Evolutionary conservation across 2,113 vertebrate species (phyloP).

Genomic region (Choloepus hoffmanni): DNA sequence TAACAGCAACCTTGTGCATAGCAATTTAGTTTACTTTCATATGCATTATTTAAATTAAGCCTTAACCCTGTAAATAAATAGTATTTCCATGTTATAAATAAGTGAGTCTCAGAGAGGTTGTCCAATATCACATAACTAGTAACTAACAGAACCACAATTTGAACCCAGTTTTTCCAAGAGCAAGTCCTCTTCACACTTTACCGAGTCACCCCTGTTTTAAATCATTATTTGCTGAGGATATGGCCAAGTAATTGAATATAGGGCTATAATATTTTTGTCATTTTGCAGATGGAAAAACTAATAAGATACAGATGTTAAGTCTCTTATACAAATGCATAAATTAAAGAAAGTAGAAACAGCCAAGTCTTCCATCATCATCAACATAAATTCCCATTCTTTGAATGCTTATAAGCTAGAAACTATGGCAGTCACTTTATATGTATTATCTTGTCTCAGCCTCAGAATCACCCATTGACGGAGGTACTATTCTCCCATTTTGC

Average conservation of each 20-base stretch:
- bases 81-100: conserved; percentile 39
- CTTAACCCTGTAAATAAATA: not conserved
- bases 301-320: conserved; percentile 8
- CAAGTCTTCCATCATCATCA: not conserved
- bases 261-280: not conserved
- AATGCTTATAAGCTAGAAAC: not conserved
- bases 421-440: not conserved
- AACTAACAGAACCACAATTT: not conserved
- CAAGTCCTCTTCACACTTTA: not conserved
- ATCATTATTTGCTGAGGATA: not conserved
- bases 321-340: not conserved
- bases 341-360: not conserved
- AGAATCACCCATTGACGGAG: not conserved
- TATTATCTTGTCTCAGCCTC: not conserved
- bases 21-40: not conserved
- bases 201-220: conserved; percentile 9
- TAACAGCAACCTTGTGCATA: not conserved
- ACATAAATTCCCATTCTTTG: not conserved
- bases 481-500: not conserved
- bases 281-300: conserved; percentile 16
- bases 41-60: not conserved
- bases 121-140: not conserved
- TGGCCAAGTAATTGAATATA: not conserved
- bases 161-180: not conserved
- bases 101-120: not conserved